Percentiles rank a stretch among this genome's conserved stretches.
Conservation (phyloP, 2,797 vertebrate species). For the Neosilurus hyrtlii region DNA sequence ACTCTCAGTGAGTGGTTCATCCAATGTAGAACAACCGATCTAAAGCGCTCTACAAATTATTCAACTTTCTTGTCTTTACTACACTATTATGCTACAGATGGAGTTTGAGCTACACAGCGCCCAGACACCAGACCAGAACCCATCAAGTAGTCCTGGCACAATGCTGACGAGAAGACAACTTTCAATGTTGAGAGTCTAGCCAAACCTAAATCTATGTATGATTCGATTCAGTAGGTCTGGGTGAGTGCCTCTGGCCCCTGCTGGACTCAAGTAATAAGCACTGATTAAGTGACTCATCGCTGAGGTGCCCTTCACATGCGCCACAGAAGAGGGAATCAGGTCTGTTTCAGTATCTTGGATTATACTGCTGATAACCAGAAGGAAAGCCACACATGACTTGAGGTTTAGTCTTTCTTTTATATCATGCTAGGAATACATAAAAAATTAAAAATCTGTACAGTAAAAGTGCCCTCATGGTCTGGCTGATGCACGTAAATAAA, state of each 20-base stretch:
- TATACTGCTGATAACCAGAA: background rate
- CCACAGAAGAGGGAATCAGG: background rate
- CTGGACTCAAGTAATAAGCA: conserved; percentile 19
- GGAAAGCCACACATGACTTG: background rate
- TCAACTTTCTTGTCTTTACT: background rate
- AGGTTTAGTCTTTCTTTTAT: background rate
- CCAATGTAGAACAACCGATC: background rate
- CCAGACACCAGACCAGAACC: conserved; percentile 1
- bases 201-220: conserved; percentile 8
- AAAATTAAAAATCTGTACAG: background rate
- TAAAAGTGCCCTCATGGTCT: background rate
- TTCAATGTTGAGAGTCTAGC: background rate
- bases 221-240: conserved; percentile 2
- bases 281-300: conserved; percentile 13
- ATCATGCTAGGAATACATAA: background rate
- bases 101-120: background rate
- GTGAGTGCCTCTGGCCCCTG: background rate
- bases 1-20: background rate
- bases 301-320: conserved; percentile 10
- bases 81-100: background rate
- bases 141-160: background rate
- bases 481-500: background rate
- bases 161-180: background rate
- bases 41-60: background rate
- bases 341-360: background rate